Conservation (phyloP, 2,888 invertebrate species). For the Elaeidobius kamerunicus region DNA sequence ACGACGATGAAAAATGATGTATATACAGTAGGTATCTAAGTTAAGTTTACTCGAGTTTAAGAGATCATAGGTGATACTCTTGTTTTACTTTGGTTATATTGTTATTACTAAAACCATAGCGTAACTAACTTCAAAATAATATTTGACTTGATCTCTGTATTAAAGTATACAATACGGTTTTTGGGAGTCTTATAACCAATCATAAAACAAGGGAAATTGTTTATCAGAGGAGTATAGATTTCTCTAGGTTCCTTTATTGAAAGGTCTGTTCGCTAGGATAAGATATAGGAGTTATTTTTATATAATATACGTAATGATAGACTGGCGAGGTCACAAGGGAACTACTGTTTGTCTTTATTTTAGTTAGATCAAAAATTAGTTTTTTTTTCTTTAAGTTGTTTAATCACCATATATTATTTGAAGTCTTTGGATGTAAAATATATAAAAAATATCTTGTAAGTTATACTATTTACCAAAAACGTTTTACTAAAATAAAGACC, state of each 20-base stretch:
- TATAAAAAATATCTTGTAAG: too few species aligned
- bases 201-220: constrained; percentile 10
- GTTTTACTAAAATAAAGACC: constrained; percentile 6
- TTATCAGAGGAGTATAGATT: constrained; percentile 2
- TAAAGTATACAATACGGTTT: too few species aligned
- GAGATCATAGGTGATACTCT: constrained; percentile 23
- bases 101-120: too few species aligned
- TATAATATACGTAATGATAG: constrained; percentile 22
- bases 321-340: constrained; percentile 3
- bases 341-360: constrained; percentile 3
- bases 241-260: constrained; percentile 18
- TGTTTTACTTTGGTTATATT: constrained; percentile 15
- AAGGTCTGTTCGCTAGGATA: constrained; percentile 17
- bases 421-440: too few species aligned
- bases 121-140: too few species aligned
- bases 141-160: too few species aligned
- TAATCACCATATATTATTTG: too few species aligned
- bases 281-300: constrained; percentile 28
- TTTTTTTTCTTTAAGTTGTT: not conserved
- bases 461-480: too few species aligned
- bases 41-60: constrained; percentile 24
- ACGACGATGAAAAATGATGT: constrained; percentile 44
- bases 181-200: constrained; percentile 5
- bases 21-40: constrained; percentile 20
- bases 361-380: constrained; percentile 2